Evolutionary conservation across 2,797 vertebrate genomes (phyloP).

Genomic region (Semotilus atromaculatus): DNA sequence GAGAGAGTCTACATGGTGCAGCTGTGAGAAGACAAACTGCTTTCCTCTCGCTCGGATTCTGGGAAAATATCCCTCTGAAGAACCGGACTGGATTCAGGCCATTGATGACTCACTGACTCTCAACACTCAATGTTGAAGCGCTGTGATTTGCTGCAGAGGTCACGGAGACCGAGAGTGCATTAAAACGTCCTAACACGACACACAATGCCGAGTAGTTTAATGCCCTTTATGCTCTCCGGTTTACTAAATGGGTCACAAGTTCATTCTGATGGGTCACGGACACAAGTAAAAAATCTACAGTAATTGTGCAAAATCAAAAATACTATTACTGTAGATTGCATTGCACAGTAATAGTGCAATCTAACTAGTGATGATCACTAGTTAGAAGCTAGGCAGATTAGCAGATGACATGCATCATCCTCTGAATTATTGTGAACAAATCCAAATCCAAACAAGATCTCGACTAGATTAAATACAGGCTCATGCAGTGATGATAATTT

Average conservation of each 20-base stretch:
- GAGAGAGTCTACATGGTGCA: conserved; percentile 34
- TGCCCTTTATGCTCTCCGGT: too few relatives aligned
- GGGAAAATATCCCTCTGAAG: conserved; percentile 34
- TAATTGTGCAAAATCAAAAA: not conserved
- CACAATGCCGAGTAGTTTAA: too few relatives aligned
- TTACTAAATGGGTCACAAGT: too few relatives aligned
- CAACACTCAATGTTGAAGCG: conserved; percentile 40
- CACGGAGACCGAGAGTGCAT: not conserved
- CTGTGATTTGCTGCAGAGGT: conserved; percentile 38
- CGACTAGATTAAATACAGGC: not conserved
- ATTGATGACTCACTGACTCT: conserved; percentile 57
- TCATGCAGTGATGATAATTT: not conserved
- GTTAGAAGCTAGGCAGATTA: not conserved
- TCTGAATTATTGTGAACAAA: not conserved
- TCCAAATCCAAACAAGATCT: not conserved
- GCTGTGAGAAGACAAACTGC: conserved; percentile 46
- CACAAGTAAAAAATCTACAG: not conserved
- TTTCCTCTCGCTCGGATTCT: conserved; percentile 13
- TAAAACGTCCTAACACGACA: not conserved
- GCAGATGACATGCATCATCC: not conserved
- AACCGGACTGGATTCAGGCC: conserved; percentile 48
- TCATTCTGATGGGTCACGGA: too few relatives aligned
- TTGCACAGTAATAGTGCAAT: too few relatives aligned
- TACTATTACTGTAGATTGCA: too few relatives aligned
- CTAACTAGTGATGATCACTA: too few relatives aligned